Evolutionary conservation across 2,888 invertebrate species (phyloP), one percentile per base, ranked within the genome.

Genomic region (Dasysyrphus tricinctus): DNA sequence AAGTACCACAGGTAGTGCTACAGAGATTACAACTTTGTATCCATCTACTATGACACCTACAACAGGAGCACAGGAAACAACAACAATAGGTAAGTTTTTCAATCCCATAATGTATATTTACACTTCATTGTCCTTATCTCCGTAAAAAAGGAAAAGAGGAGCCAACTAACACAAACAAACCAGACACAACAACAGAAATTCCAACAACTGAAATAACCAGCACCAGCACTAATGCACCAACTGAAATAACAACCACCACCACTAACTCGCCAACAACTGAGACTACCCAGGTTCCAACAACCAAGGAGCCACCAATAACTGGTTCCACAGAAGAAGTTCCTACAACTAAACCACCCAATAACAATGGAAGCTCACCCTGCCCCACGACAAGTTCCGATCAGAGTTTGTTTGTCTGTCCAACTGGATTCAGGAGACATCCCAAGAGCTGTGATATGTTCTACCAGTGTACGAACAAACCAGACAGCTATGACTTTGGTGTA

Each of bases 401-500:
- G 92, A 93, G 95, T 87, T 92, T 95, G 14, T 94, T 95, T 77
- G 94, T 96, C 2, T 97, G 97, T 90, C 97, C 97, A 9, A 96
- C 97, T 7, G 97, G 97, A 47, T 97, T 97, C 92, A 94, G 94
- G 90, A 94, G 96, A 88, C 97, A 97, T 93, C 97, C 97, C 0
- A 96, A 96, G 91, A 95, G 96, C 90, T 97, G 97, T 89, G 96
- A 96, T 90, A 92, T 96, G 89, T 97, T 97, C 93, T 97, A 97
- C 91, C 97, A 97, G 91, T 97, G 97, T 89, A 95, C 95, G 19
- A 94, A 94, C 88, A 94, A 94, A 78, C 93, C 94, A 8, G 94
- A 94, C 37, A 95, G 93, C 59, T 95, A 95, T 90, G 95, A 97
- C 88, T 93, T 96, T n/a, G 96, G 96, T 90, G 94, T 97, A 84